Evolutionary conservation across 2,888 invertebrate genomes (phyloP), one percentile per base, ranked within the genome.

Genomic region (Timandra comae): DNA sequence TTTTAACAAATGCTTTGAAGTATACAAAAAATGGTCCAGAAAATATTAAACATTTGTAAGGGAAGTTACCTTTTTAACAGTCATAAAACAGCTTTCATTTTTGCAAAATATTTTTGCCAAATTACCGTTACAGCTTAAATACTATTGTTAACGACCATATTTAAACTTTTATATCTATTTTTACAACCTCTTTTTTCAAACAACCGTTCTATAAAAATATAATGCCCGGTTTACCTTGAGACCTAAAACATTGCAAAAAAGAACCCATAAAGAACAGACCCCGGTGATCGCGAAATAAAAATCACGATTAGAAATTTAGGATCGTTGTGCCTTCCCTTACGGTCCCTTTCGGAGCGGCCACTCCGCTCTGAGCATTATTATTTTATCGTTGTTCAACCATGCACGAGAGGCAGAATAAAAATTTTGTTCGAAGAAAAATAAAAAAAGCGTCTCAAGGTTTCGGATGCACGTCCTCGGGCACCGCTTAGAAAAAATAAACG

Each of bases 381-480:
- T 80, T 80, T 81, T 76, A 82, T 79, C 73, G 72, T 63, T 73
- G 76, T 69, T 76, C 71, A 71, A 56, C 67, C 71, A 68, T 69
- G 72, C 72, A 71, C 66, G 71, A 74, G 70, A 73, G 68, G 75
- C 61, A 62, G 59, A 69, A 71, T 69, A 76, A 71, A 71, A 76
- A 56, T 71, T 71, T 68, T 61, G 73, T 77, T 68, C 52, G 44
- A 59, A 62, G 56, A 67, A 72, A 72, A 72, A 69, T 75, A 77
- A 81, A 68, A 61, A 57, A 47, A 16, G 16, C 41, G 35, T 38
- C 64, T 58, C 69, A 79, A 84, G 81, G 78, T 72, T 79, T 81
- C 74, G 73, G 78, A 82, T 81, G 80, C 81, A 81, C 79, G 85
- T 80, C 81, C 81, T 76, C 78, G 62, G 63, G 65, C 64, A 54